phyloP scores from a whole-genome alignment of 2,113 vertebrate genomes.

The Lamprologus lemairii region DNA sequence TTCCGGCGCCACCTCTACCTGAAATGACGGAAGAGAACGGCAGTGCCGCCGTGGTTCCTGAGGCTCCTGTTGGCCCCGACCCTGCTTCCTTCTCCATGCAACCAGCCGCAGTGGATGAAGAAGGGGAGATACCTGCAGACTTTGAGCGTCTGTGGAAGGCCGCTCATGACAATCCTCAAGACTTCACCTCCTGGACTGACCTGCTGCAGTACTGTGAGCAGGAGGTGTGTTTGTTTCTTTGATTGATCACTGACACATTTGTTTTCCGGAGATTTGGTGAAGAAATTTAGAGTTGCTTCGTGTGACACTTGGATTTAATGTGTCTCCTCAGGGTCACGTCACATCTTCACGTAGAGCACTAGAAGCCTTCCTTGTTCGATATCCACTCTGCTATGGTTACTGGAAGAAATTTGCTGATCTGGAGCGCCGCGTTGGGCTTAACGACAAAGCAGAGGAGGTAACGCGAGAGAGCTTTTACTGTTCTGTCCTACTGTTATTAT shows the following conservation, averaged over 20 bases:
- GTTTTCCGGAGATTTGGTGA: background rate
- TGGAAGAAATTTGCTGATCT: constrained; percentile 85
- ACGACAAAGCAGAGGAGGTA: constrained; percentile 74
- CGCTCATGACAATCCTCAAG: constrained; percentile 67
- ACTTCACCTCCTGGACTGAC: constrained; percentile 79
- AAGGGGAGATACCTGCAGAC: constrained; percentile 66
- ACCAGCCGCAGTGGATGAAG: constrained; percentile 41
- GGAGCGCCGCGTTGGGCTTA: constrained; percentile 69
- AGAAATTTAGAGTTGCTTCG: background rate
- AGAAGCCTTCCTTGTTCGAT: constrained; percentile 73
- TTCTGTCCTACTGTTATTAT: background rate
- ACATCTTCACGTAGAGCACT: constrained; percentile 69
- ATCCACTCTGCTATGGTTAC: constrained; percentile 83
- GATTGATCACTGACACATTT: accelerated
- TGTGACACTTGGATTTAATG: background rate
- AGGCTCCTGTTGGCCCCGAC: background rate
- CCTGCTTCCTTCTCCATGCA: constrained; percentile 10
- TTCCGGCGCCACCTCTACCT: background rate
- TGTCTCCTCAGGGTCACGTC: constrained; percentile 66
- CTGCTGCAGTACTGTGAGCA: constrained; percentile 81
- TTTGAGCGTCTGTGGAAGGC: constrained; percentile 75
- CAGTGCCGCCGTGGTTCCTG: background rate
- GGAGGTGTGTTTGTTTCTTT: constrained; percentile 60
- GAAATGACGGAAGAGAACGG: constrained; percentile 35
- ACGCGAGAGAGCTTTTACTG: background rate